Evolutionary conservation across 2,113 vertebrate genomes (phyloP).

Genomic region (Thalassarche chlororhynchos): DNA sequence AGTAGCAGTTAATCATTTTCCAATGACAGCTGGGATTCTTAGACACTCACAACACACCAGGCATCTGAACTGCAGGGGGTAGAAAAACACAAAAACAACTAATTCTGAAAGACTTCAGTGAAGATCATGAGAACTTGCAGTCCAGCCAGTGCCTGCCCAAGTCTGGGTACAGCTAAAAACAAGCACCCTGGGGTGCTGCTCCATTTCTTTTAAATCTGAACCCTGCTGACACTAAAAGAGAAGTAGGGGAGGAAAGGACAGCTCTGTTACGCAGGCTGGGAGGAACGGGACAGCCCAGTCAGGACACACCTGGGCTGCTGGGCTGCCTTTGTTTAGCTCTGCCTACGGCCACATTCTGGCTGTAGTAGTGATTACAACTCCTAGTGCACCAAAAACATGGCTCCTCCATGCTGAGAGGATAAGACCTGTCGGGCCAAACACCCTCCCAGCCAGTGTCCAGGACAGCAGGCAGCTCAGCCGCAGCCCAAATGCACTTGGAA

Average conservation of each 20-base stretch:
- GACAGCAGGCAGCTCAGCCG: not conserved
- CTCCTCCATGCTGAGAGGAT: not conserved
- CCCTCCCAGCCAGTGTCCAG: not conserved
- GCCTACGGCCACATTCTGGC: not conserved
- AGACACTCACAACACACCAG: not conserved
- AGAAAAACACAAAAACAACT: not conserved
- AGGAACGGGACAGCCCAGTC: not conserved
- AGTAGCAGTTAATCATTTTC: not conserved
- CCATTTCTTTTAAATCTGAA: not conserved
- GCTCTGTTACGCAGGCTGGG: not conserved
- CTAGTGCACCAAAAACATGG: not conserved
- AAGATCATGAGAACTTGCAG: not conserved
- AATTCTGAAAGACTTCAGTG: not conserved
- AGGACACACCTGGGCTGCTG: not conserved
- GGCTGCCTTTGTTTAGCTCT: not conserved
- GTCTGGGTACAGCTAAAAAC: not conserved
- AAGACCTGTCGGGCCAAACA: not conserved
- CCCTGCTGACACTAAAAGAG: not conserved
- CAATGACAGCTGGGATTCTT: not conserved
- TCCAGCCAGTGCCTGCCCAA: not conserved
- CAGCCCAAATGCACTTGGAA: not conserved
- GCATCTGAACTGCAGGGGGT: not conserved
- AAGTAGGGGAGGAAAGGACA: not conserved
- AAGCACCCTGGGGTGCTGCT: not conserved
- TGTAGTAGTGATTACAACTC: not conserved